Conservation (phyloP, 2,113 vertebrate genomes). For the Shinisaurus crocodilurus region DNA sequence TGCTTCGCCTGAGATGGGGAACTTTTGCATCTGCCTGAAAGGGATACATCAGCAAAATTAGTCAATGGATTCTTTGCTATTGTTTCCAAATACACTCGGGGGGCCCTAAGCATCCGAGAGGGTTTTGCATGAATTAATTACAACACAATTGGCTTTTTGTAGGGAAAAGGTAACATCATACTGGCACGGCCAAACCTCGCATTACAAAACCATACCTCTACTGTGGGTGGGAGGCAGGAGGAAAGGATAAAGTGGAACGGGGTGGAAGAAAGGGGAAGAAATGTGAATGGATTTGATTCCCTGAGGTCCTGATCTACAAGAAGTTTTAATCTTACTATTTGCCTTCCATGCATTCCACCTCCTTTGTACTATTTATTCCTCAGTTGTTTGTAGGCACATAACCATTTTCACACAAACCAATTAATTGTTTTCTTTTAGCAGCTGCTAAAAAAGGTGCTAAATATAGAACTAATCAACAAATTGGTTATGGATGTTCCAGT, state of each 20-base stretch:
- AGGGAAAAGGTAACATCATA: conserved; percentile 21
- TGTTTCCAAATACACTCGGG: conserved; percentile 11
- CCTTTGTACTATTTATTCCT: not conserved
- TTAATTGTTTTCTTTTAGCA: not conserved
- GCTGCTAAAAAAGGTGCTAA: not conserved
- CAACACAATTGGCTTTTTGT: conserved; percentile 41
- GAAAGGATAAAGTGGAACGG: not conserved
- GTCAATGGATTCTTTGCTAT: conserved; percentile 26
- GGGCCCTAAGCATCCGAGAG: not conserved
- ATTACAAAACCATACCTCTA: conserved; percentile 13
- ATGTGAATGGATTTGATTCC: not conserved
- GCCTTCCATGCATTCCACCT: not conserved
- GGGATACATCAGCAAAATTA: conserved; percentile 5
- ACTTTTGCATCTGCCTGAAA: conserved; percentile 41
- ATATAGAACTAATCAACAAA: not conserved
- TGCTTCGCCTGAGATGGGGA: conserved; percentile 6
- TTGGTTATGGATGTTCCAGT: not conserved
- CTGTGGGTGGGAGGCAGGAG: not conserved
- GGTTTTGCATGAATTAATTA: conserved; percentile 2
- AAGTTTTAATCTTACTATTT: not conserved
- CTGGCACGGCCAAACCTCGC: not conserved
- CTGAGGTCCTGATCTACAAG: no score
- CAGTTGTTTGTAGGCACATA: not conserved
- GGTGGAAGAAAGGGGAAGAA: not conserved
- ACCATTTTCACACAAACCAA: not conserved